phyloP scores from a whole-genome alignment of 2,888 invertebrate species.

The Tortricodes alternella region DNA sequence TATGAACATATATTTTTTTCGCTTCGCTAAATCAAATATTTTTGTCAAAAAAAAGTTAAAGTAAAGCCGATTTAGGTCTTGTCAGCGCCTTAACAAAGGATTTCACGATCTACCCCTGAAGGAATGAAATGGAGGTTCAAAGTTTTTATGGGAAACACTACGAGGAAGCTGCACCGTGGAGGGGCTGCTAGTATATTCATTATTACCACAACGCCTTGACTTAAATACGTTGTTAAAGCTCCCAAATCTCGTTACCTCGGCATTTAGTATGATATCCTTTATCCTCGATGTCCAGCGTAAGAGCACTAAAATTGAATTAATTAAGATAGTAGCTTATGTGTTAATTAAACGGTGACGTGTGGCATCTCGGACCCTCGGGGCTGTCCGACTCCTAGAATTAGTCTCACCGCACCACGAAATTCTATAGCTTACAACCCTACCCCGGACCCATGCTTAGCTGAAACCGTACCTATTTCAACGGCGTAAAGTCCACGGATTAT shows the following conservation, averaged over 20 bases:
- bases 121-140: no score
- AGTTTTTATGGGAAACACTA: no score
- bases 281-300: constrained; percentile 9
- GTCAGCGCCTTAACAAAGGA: no score
- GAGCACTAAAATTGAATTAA: constrained; percentile 22
- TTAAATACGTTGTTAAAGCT: background rate
- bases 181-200: no score
- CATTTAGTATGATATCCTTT: constrained; percentile 12
- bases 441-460: background rate
- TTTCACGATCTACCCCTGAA: no score
- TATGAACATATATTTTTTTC: no score
- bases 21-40: no score
- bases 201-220: no score
- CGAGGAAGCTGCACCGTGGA: no score
- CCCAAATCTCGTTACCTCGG: background rate
- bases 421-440: constrained; percentile 43
- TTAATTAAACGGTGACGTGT: constrained; percentile 24
- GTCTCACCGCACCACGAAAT: constrained; percentile 59
- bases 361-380: constrained; percentile 1
- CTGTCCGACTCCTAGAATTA: constrained; percentile 27
- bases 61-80: no score
- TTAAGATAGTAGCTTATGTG: constrained; percentile 24
- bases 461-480: constrained; percentile 35
- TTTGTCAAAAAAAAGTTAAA: no score
- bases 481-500: constrained; percentile 34